Percentiles rank a stretch among this genome's conserved stretches.
phyloP scores from a whole-genome alignment of 2,797 vertebrate species.

The Halcyon badia region DNA sequence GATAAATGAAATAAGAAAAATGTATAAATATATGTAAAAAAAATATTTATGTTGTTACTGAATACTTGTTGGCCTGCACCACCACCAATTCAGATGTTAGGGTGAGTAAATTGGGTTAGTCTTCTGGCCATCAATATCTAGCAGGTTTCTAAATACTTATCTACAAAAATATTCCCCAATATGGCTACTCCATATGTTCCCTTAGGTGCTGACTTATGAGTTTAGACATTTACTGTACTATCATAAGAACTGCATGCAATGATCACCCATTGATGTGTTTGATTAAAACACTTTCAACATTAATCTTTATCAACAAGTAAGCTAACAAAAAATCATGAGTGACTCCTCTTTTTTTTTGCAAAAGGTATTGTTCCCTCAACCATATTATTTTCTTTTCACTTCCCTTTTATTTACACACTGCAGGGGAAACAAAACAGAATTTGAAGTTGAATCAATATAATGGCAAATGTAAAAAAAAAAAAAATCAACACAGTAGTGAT shows the following conservation, averaged over 20 bases:
- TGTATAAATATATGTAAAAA: background rate
- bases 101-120: background rate
- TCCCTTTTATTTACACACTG: background rate
- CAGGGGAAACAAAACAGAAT: background rate
- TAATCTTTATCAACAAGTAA: background rate
- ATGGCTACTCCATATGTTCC: constrained; percentile 1
- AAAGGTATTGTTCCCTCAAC: background rate
- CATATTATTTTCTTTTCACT: background rate
- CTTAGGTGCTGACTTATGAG: background rate
- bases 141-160: background rate
- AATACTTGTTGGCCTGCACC: background rate
- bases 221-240: background rate
- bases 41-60: background rate
- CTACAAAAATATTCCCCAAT: background rate
- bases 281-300: background rate
- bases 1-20: background rate
- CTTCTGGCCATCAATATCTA: background rate
- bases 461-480: background rate
- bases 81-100: background rate
- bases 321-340: background rate
- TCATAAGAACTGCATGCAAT: background rate
- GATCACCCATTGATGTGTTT: background rate
- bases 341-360: background rate
- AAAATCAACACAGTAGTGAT: fast-evolving
- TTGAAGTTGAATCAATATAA: background rate